Evolutionary conservation across 1,140 invertebrate genomes (phyloP).

Genomic region (Magallana gigas): DNA sequence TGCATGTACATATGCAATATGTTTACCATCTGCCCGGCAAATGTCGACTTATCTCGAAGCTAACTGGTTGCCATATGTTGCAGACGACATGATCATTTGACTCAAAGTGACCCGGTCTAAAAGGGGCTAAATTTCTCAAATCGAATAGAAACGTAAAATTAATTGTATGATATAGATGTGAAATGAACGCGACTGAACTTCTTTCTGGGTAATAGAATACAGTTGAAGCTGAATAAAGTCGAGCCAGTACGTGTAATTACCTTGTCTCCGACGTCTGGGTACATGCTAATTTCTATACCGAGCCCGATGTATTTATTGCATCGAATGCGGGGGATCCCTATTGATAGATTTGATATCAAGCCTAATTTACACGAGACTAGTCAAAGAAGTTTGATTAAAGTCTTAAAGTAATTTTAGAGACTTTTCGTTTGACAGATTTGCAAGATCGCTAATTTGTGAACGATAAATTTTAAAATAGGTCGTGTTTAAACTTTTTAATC

Average conservation of each 20-base stretch:
- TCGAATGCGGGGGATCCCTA: background rate
- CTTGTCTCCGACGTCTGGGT: slow-evolving; percentile 7
- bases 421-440: background rate
- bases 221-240: slow-evolving; percentile 16
- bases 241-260: background rate
- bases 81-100: no score
- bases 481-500: no score
- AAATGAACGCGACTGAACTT: background rate
- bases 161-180: slow-evolving; percentile 10
- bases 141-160: background rate
- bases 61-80: background rate
- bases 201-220: background rate
- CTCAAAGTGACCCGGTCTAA: background rate
- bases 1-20: background rate
- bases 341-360: slow-evolving; percentile 22
- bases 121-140: background rate
- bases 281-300: slow-evolving; percentile 9
- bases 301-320: background rate
- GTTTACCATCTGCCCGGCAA: background rate
- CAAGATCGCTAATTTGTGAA: background rate
- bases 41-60: background rate
- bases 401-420: background rate
- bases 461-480: no score
- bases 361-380: slow-evolving; percentile 20
- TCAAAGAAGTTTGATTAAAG: background rate